These are phyloP conservation scores for Bos indicus DNA, from an alignment of 2,113 vertebrate species.

Conservation along the genomic window DNA sequence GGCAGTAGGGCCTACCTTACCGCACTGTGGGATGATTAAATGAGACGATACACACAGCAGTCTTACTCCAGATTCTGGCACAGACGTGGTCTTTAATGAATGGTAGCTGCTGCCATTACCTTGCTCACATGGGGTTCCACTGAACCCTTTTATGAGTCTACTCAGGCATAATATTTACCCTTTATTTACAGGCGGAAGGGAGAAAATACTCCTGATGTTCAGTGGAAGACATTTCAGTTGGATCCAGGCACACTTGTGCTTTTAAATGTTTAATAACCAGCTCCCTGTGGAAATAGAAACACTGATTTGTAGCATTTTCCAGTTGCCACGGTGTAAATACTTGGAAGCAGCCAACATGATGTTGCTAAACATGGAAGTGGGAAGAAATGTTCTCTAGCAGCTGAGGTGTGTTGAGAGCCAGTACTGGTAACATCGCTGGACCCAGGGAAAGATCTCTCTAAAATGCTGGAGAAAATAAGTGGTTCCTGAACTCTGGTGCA, in stretches of 20 bases:
- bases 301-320: not conserved
- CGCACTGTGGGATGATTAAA: not conserved
- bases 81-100: not conserved
- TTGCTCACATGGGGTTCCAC: not conserved
- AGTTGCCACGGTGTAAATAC: not conserved
- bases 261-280: not conserved
- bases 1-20: not conserved
- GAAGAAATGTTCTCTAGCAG: not conserved
- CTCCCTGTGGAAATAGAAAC: not conserved
- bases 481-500: not conserved
- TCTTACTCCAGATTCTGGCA: not conserved
- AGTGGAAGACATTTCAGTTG: not conserved
- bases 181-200: not conserved
- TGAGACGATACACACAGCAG: not conserved
- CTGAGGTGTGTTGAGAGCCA: not conserved
- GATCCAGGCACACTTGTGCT: not conserved
- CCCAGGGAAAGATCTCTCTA: not conserved
- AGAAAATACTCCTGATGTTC: not conserved
- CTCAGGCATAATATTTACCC: not conserved
- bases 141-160: not conserved
- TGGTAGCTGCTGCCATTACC: not conserved
- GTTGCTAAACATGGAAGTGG: not conserved
- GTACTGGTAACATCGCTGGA: not conserved
- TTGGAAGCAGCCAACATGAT: not conserved
- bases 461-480: not conserved